Evolutionary conservation across 2,113 vertebrate genomes (phyloP).

Genomic region (Mastomys coucha): DNA sequence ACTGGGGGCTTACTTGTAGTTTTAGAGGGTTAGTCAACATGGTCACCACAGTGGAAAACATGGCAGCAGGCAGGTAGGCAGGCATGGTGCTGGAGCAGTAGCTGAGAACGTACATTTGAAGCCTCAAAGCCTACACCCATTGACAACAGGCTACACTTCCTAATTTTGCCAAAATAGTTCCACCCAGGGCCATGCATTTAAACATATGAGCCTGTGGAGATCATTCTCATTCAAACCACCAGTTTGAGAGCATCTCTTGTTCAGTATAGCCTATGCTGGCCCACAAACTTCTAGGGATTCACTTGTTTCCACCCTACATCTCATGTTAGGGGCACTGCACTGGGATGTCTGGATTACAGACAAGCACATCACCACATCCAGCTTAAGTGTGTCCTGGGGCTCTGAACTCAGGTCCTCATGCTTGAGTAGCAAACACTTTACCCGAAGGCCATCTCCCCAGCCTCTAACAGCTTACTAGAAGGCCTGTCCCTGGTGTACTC

Average conservation of each 20-base stretch:
- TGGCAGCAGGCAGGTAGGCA: background rate
- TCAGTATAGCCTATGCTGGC: background rate
- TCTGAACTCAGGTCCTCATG: background rate
- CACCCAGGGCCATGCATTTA: background rate
- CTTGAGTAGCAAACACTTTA: background rate
- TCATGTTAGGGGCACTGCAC: background rate
- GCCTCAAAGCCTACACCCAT: background rate
- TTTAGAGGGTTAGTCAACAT: background rate
- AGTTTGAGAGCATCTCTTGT: background rate
- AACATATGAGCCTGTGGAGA: background rate
- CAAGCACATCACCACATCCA: background rate
- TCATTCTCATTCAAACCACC: background rate
- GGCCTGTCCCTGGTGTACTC: background rate
- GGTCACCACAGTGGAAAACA: background rate
- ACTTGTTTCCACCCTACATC: background rate
- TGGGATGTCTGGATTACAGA: background rate
- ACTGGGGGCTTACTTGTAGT: background rate
- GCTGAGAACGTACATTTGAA: background rate
- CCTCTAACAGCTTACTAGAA: constrained; percentile 5
- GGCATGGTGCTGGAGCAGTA: background rate
- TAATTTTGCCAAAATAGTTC: background rate
- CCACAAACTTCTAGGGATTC: background rate
- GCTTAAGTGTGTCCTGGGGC: no score
- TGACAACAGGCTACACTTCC: background rate
- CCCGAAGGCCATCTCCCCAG: background rate